Percentiles rank a stretch among this genome's conserved stretches.
Conservation (phyloP, 2,888 invertebrate species). For the Tipula confusa region DNA sequence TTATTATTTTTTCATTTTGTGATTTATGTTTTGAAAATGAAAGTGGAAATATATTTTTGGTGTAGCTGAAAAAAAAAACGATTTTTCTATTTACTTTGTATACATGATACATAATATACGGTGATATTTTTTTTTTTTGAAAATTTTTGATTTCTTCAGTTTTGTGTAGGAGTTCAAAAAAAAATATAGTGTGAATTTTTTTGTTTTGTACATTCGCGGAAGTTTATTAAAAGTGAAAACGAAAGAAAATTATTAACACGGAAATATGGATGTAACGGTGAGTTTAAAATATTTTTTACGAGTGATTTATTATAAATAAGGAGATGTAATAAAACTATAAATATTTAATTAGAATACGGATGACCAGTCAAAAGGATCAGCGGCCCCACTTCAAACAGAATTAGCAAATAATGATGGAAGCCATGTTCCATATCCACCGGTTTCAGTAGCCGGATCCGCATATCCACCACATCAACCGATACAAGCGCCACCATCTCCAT, state of each 20-base stretch:
- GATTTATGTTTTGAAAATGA: background rate
- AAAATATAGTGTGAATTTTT: background rate
- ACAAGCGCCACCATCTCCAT: background rate
- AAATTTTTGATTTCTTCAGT: background rate
- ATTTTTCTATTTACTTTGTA: background rate
- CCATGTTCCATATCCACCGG: background rate
- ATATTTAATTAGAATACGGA: slow-evolving; percentile 26
- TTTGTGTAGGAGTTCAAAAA: background rate
- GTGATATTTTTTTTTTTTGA: background rate
- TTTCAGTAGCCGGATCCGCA: background rate
- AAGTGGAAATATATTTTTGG: background rate
- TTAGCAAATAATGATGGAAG: background rate
- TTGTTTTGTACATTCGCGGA: background rate
- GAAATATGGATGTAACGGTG: background rate
- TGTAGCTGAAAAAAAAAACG: background rate
- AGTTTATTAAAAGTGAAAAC: background rate
- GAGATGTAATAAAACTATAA: too few relatives aligned
- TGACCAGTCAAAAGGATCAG: background rate
- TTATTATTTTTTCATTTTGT: background rate
- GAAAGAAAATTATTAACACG: background rate
- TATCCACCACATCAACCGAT: background rate
- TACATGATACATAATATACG: background rate
- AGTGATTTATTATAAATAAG: too few relatives aligned
- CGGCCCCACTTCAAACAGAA: background rate
- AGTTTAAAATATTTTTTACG: background rate